A percentile compares a stretch with the other conserved stretches of the same genome.
Evolutionary conservation across 2,797 vertebrate species (phyloP).

Genomic region (Moxostoma hubbsi): DNA sequence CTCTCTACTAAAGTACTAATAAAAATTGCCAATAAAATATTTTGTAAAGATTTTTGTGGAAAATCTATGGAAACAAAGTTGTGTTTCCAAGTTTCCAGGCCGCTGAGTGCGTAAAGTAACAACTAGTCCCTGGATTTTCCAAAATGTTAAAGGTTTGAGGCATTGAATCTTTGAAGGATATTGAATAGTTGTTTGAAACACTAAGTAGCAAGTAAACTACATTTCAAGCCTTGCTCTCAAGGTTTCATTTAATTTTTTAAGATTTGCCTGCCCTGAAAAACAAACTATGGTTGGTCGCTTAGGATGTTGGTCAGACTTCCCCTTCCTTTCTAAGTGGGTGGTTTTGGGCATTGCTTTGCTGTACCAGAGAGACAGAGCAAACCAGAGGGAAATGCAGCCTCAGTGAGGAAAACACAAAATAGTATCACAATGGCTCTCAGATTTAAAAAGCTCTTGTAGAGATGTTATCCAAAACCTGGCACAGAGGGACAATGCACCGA

Average conservation of each 20-base stretch:
- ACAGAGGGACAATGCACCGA: slow-evolving; percentile 46
- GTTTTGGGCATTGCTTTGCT: neutral
- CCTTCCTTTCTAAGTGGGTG: too few species aligned
- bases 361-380: neutral
- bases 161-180: slow-evolving; percentile 25
- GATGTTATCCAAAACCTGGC: slow-evolving; percentile 42
- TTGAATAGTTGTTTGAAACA: slow-evolving; percentile 23
- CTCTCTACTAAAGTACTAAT: too few species aligned
- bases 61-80: slow-evolving; percentile 19
- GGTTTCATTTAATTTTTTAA: neutral
- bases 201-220: slow-evolving; percentile 24
- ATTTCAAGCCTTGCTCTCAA: neutral
- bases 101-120: slow-evolving; percentile 8
- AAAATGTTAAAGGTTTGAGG: neutral
- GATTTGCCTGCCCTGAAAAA: neutral
- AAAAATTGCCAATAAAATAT: neutral
- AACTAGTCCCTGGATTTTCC: slow-evolving; percentile 7
- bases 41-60: neutral
- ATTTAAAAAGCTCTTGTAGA: slow-evolving; percentile 32
- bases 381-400: neutral
- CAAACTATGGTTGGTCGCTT: neutral
- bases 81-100: slow-evolving; percentile 18
- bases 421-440: neutral
- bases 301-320: too few species aligned
- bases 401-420: neutral